Evolutionary conservation across 2,113 vertebrate species (phyloP).

Genomic region (Burhinus oedicnemus): DNA sequence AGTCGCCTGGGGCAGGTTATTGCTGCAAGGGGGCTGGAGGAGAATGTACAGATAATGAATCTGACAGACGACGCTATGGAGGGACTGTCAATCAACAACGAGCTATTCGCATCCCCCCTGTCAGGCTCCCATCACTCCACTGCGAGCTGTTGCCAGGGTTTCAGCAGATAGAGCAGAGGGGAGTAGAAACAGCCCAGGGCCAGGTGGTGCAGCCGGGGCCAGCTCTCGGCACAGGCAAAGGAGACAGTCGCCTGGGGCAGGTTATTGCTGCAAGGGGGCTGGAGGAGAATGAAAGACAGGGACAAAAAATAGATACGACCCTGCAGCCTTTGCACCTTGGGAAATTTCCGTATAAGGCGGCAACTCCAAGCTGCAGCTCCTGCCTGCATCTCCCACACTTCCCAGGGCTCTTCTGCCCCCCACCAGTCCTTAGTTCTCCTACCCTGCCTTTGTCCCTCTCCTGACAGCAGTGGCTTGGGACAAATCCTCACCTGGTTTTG

Average conservation of each 20-base stretch:
- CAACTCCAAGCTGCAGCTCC: background rate
- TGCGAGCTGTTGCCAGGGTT: background rate
- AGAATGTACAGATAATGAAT: background rate
- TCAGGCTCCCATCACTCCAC: background rate
- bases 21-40: background rate
- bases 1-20: background rate
- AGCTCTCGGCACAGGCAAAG: background rate
- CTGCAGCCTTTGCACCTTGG: background rate
- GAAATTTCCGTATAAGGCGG: background rate
- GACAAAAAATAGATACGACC: background rate
- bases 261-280: background rate
- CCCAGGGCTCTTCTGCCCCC: background rate
- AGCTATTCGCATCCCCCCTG: background rate
- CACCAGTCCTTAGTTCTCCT: background rate
- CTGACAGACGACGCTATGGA: background rate
- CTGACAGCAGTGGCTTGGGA: background rate
- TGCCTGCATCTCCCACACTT: background rate
- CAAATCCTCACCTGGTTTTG: background rate
- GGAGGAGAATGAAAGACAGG: background rate
- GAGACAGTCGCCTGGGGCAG: background rate
- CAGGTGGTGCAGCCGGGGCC: background rate
- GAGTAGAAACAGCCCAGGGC: background rate
- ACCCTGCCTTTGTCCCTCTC: background rate
- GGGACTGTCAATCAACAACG: background rate
- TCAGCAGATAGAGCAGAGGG: background rate